These are phyloP conservation scores for Aphidius colemani DNA, from an alignment of 2,888 invertebrate genomes.

Conservation along the genomic window DNA sequence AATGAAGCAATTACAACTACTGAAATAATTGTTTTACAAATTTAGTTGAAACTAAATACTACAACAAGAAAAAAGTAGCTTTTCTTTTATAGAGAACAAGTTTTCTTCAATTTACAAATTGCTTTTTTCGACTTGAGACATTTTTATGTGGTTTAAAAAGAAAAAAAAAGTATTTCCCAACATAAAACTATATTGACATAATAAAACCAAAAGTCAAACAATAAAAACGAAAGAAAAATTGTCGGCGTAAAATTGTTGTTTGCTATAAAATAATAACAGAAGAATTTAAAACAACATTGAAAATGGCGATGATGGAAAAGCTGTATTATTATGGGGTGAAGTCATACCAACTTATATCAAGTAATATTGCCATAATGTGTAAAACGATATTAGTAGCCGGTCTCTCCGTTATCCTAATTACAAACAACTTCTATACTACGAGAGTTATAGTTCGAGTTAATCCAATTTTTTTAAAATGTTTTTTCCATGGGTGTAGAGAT, in stretches of 20 bases:
- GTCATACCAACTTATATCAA: constrained; percentile 4
- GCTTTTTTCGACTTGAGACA: too few relatives aligned
- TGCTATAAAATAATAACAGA: constrained; percentile 8
- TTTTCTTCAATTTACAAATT: too few relatives aligned
- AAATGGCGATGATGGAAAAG: constrained; percentile 5
- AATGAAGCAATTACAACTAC: too few relatives aligned
- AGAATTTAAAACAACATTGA: constrained; percentile 1
- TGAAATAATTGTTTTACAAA: too few relatives aligned
- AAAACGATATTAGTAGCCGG: constrained; percentile 31
- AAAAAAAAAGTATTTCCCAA: constrained; percentile 1
- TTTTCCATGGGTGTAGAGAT: neutral
- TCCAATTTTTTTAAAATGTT: constrained; percentile 9
- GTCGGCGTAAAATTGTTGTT: constrained; percentile 27
- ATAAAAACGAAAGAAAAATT: neutral
- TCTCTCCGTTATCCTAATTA: constrained; percentile 42
- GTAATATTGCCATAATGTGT: constrained; percentile 31
- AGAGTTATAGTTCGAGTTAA: constrained; percentile 37
- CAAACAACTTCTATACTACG: constrained; percentile 26
- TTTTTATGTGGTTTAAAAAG: neutral
- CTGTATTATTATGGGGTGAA: neutral
- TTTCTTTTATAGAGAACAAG: too few relatives aligned
- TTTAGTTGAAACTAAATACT: too few relatives aligned
- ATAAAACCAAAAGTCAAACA: constrained; percentile 1
- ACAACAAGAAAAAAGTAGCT: too few relatives aligned
- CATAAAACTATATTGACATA: neutral